These are phyloP conservation scores for Eueremaeus valkanovi DNA, from an alignment of 2,888 invertebrate species.

Conservation along the genomic window DNA sequence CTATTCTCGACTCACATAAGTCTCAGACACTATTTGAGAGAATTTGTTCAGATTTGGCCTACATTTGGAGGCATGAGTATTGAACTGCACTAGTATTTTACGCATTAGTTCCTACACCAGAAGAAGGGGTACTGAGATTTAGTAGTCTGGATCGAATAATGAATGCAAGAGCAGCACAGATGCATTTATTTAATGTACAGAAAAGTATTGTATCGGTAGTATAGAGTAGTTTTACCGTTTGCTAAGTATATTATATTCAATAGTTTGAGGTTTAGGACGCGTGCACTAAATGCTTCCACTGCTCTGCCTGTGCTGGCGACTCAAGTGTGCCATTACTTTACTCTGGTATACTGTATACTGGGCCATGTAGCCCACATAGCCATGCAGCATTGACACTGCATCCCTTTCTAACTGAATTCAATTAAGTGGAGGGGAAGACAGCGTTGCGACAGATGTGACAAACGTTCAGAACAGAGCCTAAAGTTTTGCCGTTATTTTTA, in stretches of 20 bases:
- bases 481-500: constrained; percentile 3
- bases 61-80: constrained; percentile 26
- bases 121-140: neutral
- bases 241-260: constrained; percentile 21
- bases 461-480: neutral
- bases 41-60: constrained; percentile 22
- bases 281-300: constrained; percentile 12
- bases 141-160: constrained; percentile 21
- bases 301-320: neutral
- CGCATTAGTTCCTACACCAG: neutral
- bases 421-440: constrained; percentile 4
- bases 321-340: constrained; percentile 4
- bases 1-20: neutral
- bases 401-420: constrained; percentile 26
- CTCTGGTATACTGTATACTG: too few relatives aligned
- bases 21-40: constrained; percentile 1
- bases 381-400: neutral
- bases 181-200: constrained; percentile 11
- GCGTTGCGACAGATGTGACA: constrained; percentile 26
- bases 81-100: neutral
- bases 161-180: neutral
- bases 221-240: constrained; percentile 23
- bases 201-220: neutral
- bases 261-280: constrained; percentile 19
- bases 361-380: neutral